Base-by-base conservation (phyloP, 2,888 invertebrate species). In the Pyrgus malvae region DNA sequence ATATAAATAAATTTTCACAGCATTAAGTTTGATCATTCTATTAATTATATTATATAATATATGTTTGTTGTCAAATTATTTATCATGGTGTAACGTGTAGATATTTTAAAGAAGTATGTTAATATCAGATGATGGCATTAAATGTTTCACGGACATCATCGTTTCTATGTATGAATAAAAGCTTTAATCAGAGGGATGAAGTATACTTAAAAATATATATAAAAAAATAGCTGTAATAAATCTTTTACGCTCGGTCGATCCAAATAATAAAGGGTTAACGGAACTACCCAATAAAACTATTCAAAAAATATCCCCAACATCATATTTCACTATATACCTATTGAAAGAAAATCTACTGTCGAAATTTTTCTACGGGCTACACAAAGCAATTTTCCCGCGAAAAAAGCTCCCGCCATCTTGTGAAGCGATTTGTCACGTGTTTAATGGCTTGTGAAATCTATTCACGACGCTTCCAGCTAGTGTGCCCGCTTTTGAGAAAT, bases 361-460 rank as follows among this genome's bases (percentile, higher is more conserved):
- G 71, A 75, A 74, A 82, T 78, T 76, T 81, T 83, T 80, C 78
- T 76, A 73, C 58, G 66, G 64, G 63, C 67, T 66, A 66, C 69
- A 70, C 77, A 76, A 75, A 70, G 62, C 65, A 63, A 74, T 71
- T 83, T 83, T 86, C 80, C 85, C 86, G 81, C 86, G 78, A 70
- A 79, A 83, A 84, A 80, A 78, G 66, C 65, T 59, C 65, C 77
- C 70, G 86, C 87, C 88, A 88, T 88, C 83, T 88, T 87, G 86
- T 69, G 48, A 68, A 68, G 73, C 84, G 76, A 91, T 92, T 91
- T 91, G 88, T 92, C 92, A 92, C 80, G 64, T 72, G 87, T 77
- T 88, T 91, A 92, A 92, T 92, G 92, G 92, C 76, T 86, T 88
- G 91, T 87, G 82, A 92, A 92, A 91, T 91, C 78, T 86, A 88